Base-by-base conservation (phyloP, 92 coral and sea anemone species). In the Siderastrea radians region DNA sequence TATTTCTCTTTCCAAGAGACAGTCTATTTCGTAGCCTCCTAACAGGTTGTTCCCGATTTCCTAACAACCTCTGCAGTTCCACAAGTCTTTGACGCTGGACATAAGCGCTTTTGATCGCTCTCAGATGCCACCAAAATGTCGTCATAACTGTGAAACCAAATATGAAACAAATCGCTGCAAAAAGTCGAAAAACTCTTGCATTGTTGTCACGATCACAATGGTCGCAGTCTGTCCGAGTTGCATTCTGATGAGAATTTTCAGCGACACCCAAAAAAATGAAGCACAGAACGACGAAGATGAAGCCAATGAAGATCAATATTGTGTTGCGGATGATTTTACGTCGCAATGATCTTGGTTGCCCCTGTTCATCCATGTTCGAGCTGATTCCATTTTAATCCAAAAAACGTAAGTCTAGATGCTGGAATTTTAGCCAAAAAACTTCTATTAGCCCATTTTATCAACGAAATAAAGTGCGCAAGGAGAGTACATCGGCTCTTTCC, bases 221-320 rank as follows among this genome's bases (percentile, higher is more conserved):
- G 11, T 12, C 57, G 66, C 87, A 83, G 50, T 72, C 70, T 57
- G 6, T 16, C 70, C 55, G 6, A 7, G 49, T 83, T 19, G 49
- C 46, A 46, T 26, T 45, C 3, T 83, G 80, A 45, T 49, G 61
- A n/a, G 49, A 75, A 43, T 50, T 75, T 50, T 83, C 71, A 12
- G 87, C 87, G 46, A 83, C 44, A 17, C 87, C 87, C 79, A 83
- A 62, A 44, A 83, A 74, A 61, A 83, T 69, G 70, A 83, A 83
- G 51, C 87, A 72, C 13, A 83, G 59, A 48, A 71, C 45, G 5
- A 83, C 60, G 26, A 83, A 63, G 45, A 60, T 6, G 9, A 83
- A 59, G 4, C 87, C 87, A 45, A 83, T 51, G 50, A 83, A 61
- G 12, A 83, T 83, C 12, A 83, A 59, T 5, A 83, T 9, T 10